Base-by-base conservation (phyloP, 2,797 vertebrate species). In the Lepilemur ruficaudatus region DNA sequence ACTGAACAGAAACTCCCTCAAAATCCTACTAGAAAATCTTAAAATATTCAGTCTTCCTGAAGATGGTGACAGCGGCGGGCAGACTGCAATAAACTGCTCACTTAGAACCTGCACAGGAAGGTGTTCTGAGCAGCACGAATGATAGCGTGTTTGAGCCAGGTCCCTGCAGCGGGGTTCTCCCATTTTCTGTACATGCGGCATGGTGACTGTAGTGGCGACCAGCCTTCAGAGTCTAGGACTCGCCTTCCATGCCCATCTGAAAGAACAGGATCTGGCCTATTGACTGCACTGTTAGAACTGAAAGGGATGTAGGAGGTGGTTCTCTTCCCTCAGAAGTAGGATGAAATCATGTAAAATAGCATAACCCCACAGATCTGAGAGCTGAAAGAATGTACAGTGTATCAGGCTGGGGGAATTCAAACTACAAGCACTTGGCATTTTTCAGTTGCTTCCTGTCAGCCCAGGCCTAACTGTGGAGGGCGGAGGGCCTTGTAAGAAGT, bases 71-170 rank as follows among this genome's bases (percentile, higher is more conserved):
- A 48, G 65, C 22, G 6, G 32, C 13, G 8, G 50, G 18, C 5
- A 1, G 1, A 5, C 4, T 4, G 0, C 13, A 14, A 35, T 48
- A 50, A 20, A 12, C 38, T n/a, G n/a, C 59, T 83, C 2, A 1
- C 41, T 11, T 4, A 81, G 52, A 52, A 12, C 73, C 75, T 9
- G 18, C 38, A 43, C 18, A n/a, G 43, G n/a, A 55, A 69, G n/a
- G 9, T 9, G n/a, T 23, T 38, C 13, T 5, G 3, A 72, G 75
- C n/a, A 28, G 50, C 80, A 43, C 0, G 0, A 65, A 55, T 30
- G 28, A 25, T 7, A 61, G 38, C 12, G 2, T n/a, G 25, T 63
- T 65, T 17, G 61, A 78, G 67, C 32, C 32, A 9, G 78, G 55
- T 9, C 46, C 22, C 61, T 11, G 10, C 28, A 6, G 30, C 1